These are phyloP conservation scores for Conger conger DNA, from an alignment of 2,113 vertebrate species.

Conservation along the genomic window DNA sequence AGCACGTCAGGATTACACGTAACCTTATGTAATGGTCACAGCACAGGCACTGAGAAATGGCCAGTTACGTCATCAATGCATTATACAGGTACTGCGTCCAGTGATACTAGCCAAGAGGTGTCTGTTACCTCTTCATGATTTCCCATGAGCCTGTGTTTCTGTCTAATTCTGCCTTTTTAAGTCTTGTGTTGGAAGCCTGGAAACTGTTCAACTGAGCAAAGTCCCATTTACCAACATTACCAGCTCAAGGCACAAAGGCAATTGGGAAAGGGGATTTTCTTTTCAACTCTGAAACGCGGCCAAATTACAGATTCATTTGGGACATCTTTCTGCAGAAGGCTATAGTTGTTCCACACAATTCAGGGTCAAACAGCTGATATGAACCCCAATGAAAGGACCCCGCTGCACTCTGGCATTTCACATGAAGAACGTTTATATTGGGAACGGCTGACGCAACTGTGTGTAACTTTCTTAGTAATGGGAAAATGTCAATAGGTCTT, in stretches of 20 bases:
- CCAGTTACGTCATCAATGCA: background rate
- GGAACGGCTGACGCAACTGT: background rate
- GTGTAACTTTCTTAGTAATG: background rate
- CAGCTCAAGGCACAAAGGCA: slow-evolving; percentile 11
- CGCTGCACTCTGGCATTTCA: background rate
- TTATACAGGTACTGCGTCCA: background rate
- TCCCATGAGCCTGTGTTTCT: background rate
- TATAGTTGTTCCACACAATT: background rate
- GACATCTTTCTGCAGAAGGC: background rate
- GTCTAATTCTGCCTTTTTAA: background rate
- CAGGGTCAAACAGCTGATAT: slow-evolving; percentile 2
- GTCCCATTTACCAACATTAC: slow-evolving; percentile 14
- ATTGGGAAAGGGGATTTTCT: background rate
- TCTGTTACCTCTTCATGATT: background rate
- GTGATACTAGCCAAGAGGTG: background rate
- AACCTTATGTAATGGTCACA: background rate
- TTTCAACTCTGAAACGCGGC: slow-evolving; percentile 18
- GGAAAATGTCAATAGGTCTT: background rate
- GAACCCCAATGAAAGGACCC: background rate
- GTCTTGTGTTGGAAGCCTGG: background rate
- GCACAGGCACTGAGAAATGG: background rate
- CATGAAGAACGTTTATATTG: background rate
- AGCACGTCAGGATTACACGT: no score
- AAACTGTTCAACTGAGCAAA: slow-evolving; percentile 16
- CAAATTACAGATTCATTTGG: slow-evolving; percentile 27